Base-by-base conservation (phyloP, 2,888 invertebrate genomes). In the Parelbella ahira region DNA sequence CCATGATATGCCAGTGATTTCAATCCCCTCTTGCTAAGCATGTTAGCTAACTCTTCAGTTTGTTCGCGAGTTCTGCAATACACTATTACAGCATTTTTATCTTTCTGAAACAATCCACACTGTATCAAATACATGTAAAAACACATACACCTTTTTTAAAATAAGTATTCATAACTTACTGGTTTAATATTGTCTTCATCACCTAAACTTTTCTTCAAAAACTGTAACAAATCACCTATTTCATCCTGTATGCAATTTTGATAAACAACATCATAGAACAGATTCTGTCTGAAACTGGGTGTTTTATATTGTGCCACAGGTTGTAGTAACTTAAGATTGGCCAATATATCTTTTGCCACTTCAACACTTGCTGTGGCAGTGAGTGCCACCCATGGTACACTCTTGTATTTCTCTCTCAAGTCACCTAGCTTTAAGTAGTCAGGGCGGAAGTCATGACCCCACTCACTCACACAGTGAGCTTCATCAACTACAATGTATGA, bases 381-480 rank as follows among this genome's bases (percentile, higher is more conserved):
- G 28, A 99, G 84, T 0, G 98, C 98, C 34, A 99, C 89, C 90
- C 96, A 95, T 1, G 96, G 93, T 45, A 97, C 90, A 38, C 89
- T 84, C 38, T 90, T 90, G 67, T 93, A 92, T 49, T 66, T 68
- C 46, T 86, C 87, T 57, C 86, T 63, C 24, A 87, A 56, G 37
- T 71, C 58, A 6, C 97, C 97, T 11, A 99, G 83, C 74, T 96
- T 96, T 10, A 98, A 88, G 73, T 98, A 99, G 75, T 97, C 97
- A 0, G 97, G 97, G 3, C 97, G 89, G 73, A 99, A 99, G 77
- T 99, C 98, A 80, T 99, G 99, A 0, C 99, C 99, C 99, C 99
- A 99, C 62, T 99, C 95, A 60, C 97, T 97, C 0, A 99, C 97
- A 84, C 98, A 98, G 80, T 98, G 98, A 1, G 97, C 98, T 86